These are phyloP conservation scores for Cinclus cinclus DNA, from an alignment of 2,113 vertebrate species.

Conservation along the genomic window DNA sequence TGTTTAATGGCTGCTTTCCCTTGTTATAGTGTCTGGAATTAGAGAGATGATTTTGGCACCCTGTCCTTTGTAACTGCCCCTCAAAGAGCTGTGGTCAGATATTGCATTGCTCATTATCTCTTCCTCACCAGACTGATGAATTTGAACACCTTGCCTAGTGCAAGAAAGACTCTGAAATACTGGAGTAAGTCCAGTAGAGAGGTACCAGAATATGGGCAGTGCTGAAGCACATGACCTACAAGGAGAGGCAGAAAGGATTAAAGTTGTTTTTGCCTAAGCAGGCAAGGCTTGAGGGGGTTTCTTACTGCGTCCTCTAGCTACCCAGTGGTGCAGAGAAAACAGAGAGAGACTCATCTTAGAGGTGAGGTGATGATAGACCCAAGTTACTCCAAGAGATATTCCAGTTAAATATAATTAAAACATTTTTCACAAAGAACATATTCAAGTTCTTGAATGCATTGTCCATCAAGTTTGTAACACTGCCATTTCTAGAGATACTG, in stretches of 20 bases:
- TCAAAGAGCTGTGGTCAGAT: neutral
- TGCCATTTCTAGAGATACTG: neutral
- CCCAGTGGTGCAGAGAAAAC: neutral
- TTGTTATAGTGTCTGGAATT: neutral
- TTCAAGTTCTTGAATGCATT: neutral
- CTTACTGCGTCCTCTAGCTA: neutral
- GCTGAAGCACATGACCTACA: neutral
- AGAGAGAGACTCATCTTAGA: neutral
- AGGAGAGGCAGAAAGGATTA: neutral
- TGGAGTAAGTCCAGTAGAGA: neutral
- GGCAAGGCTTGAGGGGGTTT: neutral
- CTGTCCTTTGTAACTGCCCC: neutral
- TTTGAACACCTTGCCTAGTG: neutral
- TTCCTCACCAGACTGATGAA: neutral
- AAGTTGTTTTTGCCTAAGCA: neutral
- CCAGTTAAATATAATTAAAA: neutral
- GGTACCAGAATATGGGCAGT: neutral
- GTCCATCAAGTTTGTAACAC: neutral
- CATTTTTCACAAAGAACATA: neutral
- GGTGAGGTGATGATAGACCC: neutral
- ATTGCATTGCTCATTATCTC: neutral
- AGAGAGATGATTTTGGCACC: neutral
- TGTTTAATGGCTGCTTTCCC: neutral
- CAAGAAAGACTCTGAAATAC: neutral
- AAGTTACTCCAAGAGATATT: neutral